Percentiles rank a stretch among this genome's conserved stretches.
Conservation (phyloP, 2,888 invertebrate genomes). For the Troglohyphantes excavatus region DNA sequence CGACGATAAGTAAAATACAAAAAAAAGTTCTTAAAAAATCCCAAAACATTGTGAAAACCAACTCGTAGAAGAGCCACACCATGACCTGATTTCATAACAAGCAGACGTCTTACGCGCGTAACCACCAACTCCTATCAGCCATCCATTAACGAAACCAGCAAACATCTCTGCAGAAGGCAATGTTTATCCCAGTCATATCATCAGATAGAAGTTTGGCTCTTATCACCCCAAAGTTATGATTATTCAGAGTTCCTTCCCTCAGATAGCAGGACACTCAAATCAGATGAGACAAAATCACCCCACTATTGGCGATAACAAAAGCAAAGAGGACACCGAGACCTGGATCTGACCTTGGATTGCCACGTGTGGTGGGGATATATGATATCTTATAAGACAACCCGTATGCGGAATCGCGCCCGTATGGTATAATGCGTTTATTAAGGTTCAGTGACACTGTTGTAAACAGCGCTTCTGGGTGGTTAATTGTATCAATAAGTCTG, state of each 20-base stretch:
- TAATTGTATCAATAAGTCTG: conserved; percentile 8
- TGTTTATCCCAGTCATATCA: conserved; percentile 56
- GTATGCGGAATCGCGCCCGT: conserved; percentile 43
- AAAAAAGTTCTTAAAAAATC: not conserved
- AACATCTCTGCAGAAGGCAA: conserved; percentile 12
- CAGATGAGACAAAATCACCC: conserved; percentile 69
- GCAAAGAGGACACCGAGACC: conserved; percentile 34
- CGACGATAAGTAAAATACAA: not conserved
- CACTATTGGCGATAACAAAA: conserved; percentile 49
- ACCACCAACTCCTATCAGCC: conserved; percentile 8
- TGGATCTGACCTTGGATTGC: conserved; percentile 56
- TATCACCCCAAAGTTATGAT: conserved; percentile 16
- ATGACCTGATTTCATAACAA: conserved; percentile 1
- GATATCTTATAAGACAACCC: not conserved
- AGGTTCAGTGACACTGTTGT: conserved; percentile 51
- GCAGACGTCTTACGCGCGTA: not conserved
- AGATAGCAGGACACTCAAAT: conserved; percentile 61
- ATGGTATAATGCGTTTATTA: conserved; percentile 13
- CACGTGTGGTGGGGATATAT: not conserved
- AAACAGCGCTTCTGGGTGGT: not conserved
- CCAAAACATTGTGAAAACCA: conserved; percentile 7
- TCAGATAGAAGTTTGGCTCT: conserved; percentile 37
- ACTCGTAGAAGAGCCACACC: not conserved
- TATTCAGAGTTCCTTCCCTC: conserved; percentile 28
- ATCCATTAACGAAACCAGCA: not conserved